Conservation (phyloP, 2,888 invertebrate genomes). For the Diploptera punctata region DNA sequence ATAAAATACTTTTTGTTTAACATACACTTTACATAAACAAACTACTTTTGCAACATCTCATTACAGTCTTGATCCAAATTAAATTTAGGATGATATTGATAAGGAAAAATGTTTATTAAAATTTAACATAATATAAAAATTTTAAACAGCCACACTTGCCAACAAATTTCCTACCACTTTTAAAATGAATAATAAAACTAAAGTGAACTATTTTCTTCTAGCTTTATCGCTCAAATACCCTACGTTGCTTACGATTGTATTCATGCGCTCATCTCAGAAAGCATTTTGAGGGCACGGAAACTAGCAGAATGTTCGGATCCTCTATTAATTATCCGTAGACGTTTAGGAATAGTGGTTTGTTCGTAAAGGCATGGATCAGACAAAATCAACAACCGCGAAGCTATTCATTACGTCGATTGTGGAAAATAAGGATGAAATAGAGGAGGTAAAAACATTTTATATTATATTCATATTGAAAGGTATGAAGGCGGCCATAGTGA, state of each 20-base stretch:
- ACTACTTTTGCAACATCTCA: constrained; percentile 29
- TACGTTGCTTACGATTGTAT: constrained; percentile 40
- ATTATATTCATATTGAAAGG: constrained; percentile 42
- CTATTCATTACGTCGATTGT: constrained; percentile 80
- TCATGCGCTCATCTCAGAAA: constrained; percentile 45
- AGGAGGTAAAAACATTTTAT: constrained; percentile 49
- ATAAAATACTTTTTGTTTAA: neutral
- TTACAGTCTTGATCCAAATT: neutral
- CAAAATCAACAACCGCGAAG: constrained; percentile 62
- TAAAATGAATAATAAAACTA: too few species aligned
- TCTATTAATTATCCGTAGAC: constrained; percentile 41
- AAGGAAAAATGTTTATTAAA: neutral
- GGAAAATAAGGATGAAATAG: constrained; percentile 50
- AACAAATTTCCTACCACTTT: too few species aligned
- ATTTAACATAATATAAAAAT: neutral
- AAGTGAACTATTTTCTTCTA: constrained; percentile 38
- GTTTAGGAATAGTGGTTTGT: constrained; percentile 40
- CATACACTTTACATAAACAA: constrained; percentile 28
- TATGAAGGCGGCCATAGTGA: constrained; percentile 45
- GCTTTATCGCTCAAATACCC: constrained; percentile 33
- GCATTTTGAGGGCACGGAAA: constrained; percentile 45
- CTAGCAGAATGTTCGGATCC: constrained; percentile 43
- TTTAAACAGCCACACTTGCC: too few species aligned
- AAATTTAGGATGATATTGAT: neutral
- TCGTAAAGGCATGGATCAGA: constrained; percentile 45